Percentiles rank a stretch among this genome's conserved stretches.
Conservation (phyloP, 2,888 invertebrate genomes). For the Ctena decussata region DNA sequence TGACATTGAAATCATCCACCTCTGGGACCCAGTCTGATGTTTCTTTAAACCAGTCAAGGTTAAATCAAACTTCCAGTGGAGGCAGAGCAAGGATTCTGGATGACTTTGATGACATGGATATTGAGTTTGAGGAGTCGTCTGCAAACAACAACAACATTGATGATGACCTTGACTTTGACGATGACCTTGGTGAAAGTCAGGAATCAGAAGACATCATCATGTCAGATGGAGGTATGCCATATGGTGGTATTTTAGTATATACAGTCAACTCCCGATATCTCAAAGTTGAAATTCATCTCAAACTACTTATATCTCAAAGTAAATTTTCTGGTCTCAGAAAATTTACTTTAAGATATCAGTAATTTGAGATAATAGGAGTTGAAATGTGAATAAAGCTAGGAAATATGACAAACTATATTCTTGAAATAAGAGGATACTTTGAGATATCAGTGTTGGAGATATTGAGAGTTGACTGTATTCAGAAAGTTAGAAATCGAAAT, state of each 20-base stretch:
- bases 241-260: too few relatives aligned
- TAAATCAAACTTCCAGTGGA: constrained; percentile 16
- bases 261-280: too few relatives aligned
- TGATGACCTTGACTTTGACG: constrained; percentile 61
- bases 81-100: constrained; percentile 44
- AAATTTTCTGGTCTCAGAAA: too few relatives aligned
- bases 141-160: constrained; percentile 64
- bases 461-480: too few relatives aligned
- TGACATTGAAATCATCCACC: neutral
- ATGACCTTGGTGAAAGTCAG: constrained; percentile 66
- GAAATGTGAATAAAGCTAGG: too few relatives aligned
- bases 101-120: constrained; percentile 70
- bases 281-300: too few relatives aligned
- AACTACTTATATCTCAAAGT: too few relatives aligned
- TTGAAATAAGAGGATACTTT: too few relatives aligned
- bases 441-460: too few relatives aligned
- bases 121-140: constrained; percentile 68
- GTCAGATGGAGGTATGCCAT: constrained; percentile 21
- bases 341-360: too few relatives aligned
- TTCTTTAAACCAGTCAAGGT: constrained; percentile 34
- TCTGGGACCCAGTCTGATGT: constrained; percentile 21
- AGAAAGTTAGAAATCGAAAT: neutral
- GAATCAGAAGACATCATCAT: constrained; percentile 62
- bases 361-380: too few relatives aligned
- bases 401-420: too few relatives aligned